Evolutionary conservation across 2,888 invertebrate species (phyloP), one percentile per base, ranked within the genome.

Genomic region (Himalopsyche kuldschensis): DNA sequence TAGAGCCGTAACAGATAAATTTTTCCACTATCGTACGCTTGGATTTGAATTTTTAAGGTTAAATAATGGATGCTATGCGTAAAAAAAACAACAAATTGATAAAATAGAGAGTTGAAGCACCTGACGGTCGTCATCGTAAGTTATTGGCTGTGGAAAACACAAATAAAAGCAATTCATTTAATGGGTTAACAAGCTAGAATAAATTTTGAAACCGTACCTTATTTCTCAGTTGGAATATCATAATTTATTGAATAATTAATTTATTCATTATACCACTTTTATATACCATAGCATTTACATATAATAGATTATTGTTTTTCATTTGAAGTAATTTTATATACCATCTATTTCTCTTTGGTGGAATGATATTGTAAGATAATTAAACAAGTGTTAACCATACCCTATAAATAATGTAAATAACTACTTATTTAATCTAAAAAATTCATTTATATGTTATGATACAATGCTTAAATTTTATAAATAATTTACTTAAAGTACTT

Each of bases 1-100:
- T 78, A 24, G 55, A 75, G 41, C 75, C 76, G 79, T 82, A 31
- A 55, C 55, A 80, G 48, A 84, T 83, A 84, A 81, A 69, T 81
- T 81, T 48, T 55, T 41, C 48, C 48, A 75, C 69, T 63, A 55
- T 30, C 32, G 69, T 69, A 46, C 55, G 81, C 24, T 81, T 48
- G 75, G 78, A 78, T 76, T 82, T 78, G 81, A 81, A 75, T 78
- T 81, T 69, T 69, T 78, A 41, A 81, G 75, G 47, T 78, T 41
- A 75, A 80, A 31, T 63, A 80, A 69, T 80, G 41, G 80, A 46
- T 79, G 17, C 47, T 46, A 79, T 63, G 63, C 20, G 24, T 35
- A 69, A 63, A 63, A 27, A 78, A 63, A 79, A 79, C 63, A 79
- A 69, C 31, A 27, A 79, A 55, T 35, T 31, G 69, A 79, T 31